A percentile compares a stretch with the other conserved stretches of the same genome.
These are phyloP conservation scores for Petrocephalus schoutedeni DNA, from an alignment of 2,797 vertebrate genomes.

Conservation along the genomic window DNA sequence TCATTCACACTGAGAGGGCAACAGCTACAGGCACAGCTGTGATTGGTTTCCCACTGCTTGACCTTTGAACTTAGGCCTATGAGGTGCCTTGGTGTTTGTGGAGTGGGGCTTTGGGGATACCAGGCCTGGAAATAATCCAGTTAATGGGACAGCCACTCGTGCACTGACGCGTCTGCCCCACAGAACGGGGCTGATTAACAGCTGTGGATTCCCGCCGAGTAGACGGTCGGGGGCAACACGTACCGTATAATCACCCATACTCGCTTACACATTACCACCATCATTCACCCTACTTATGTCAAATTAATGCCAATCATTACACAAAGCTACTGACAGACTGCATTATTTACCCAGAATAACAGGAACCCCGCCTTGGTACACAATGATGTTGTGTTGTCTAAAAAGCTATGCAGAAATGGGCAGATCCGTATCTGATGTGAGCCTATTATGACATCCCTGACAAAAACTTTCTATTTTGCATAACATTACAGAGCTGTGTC, in stretches of 20 bases:
- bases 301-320: slow-evolving; percentile 15
- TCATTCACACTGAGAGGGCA: slow-evolving; percentile 3
- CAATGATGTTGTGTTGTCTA: slow-evolving; percentile 8
- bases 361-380: background rate
- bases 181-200: background rate
- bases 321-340: background rate
- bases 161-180: background rate
- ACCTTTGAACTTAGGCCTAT: slow-evolving; percentile 13
- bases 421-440: background rate
- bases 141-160: slow-evolving; percentile 28
- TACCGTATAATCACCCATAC: background rate
- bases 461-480: background rate
- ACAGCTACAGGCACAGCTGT: background rate
- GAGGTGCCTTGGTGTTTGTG: slow-evolving; percentile 9
- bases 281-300: background rate
- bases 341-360: slow-evolving; percentile 7
- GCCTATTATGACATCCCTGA: too few relatives aligned
- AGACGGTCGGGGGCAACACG: background rate
- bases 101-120: background rate
- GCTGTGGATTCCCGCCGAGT: background rate
- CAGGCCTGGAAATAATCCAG: background rate
- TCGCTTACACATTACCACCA: background rate
- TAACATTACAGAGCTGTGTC: background rate
- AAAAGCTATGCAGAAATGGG: background rate
- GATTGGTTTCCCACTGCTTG: slow-evolving; percentile 18